A percentile compares a stretch with the other conserved stretches of the same genome.
Evolutionary conservation across 2,888 invertebrate genomes (phyloP).

Genomic region (Chymomyza amoena): DNA sequence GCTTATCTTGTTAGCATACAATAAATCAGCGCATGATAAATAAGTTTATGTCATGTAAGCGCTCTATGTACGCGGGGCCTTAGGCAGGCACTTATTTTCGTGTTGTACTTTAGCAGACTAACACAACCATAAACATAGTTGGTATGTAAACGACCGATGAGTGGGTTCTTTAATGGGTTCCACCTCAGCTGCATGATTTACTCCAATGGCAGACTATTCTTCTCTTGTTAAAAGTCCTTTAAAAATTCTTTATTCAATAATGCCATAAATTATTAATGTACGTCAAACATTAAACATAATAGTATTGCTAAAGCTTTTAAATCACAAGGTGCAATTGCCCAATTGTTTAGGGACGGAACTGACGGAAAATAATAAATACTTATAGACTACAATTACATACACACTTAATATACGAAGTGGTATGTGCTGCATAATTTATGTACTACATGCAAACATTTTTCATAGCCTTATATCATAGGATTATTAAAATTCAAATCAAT

Average conservation of each 20-base stretch:
- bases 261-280: neutral
- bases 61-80: too few species aligned
- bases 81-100: too few species aligned
- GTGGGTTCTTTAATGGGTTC: too few species aligned
- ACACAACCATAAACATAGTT: too few species aligned
- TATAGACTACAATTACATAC: neutral
- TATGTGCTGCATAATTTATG: slow-evolving; percentile 48
- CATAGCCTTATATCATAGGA: neutral
- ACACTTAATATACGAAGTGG: slow-evolving; percentile 7
- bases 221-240: neutral
- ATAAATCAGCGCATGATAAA: too few species aligned
- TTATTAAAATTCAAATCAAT: neutral
- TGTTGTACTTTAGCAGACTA: too few species aligned
- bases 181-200: too few species aligned
- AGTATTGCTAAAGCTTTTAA: slow-evolving; percentile 4
- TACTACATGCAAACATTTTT: neutral
- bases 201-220: neutral
- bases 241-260: neutral
- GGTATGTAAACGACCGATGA: too few species aligned
- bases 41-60: too few species aligned
- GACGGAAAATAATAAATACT: neutral
- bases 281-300: neutral
- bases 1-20: too few species aligned
- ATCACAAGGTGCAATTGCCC: slow-evolving; percentile 35
- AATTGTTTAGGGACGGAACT: slow-evolving; percentile 5